Base-by-base conservation (phyloP, 2,113 vertebrate genomes). In the Ameiurus melas region DNA sequence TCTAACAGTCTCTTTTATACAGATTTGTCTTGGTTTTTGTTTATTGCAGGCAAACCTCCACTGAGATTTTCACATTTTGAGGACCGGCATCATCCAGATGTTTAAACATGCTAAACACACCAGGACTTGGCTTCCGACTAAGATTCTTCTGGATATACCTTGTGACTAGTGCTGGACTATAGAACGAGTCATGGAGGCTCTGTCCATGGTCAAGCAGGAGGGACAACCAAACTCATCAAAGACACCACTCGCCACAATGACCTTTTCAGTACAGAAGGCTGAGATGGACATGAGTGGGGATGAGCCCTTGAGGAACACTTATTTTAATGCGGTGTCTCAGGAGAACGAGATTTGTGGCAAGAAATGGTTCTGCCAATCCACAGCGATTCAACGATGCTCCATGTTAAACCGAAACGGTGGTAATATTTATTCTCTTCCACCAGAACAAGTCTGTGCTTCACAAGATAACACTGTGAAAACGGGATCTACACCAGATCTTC, bases 181-280 rank as follows among this genome's bases (percentile, higher is more conserved):
- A 93, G 84, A 88, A 85, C 85, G 0, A 91, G 94, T 91, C 92
- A 96, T 97, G 96, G 96, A 97, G 93, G 86, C 90, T 85, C 88
- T 92, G 39, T 87, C 87, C 64, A 78, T 90, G 88, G 88, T 77
- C 71, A 88, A 88, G 91, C 85, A 90, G 91, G 93, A 92, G 88
- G 94, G 89, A 93, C 85, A 88, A 90, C 85, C 86, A 73, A 87
- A 88, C 68, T 86, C 81, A 79, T 85, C 85, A 77, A 78, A 9
- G 89, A 89, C 88, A 19, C 88, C 88, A 88, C 86, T 89, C 17
- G n/a, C 91, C 53, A 86, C 71, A 73, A 80, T 91, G 86, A 89
- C 89, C 70, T 89, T 89, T 77, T 86, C 90, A 25, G 36, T 51
- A 7, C 86, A 86, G 51, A 51, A 13, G 19, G n/a, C 83, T 68